A percentile compares a stretch with the other conserved stretches of the same genome.
phyloP scores from a whole-genome alignment of 37 sponge, comb jelly and placozoan species.

The Aplysina aerophoba region DNA sequence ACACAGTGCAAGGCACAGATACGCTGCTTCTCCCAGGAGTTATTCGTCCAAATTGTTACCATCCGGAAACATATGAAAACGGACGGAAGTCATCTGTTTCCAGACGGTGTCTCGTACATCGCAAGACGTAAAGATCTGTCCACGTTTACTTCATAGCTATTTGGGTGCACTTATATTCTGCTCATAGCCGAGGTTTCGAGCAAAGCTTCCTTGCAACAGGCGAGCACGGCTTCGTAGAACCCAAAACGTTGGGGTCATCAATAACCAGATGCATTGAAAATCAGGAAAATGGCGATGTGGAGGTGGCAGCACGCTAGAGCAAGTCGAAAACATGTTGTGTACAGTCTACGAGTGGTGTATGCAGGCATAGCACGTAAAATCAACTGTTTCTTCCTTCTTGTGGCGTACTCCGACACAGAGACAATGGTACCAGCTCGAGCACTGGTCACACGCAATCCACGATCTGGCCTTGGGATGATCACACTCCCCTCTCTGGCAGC shows the following conservation, averaged over 20 bases:
- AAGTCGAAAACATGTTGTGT: too few species aligned
- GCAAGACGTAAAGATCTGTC: constrained; percentile 15
- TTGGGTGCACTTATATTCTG: constrained; percentile 21
- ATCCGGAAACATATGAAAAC: constrained; percentile 26
- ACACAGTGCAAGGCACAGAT: constrained; percentile 7
- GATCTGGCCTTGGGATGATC: too few species aligned
- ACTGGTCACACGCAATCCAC: too few species aligned
- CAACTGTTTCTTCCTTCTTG: constrained; percentile 11
- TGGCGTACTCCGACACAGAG: too few species aligned
- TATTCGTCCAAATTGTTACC: background rate
- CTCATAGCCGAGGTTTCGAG: constrained; percentile 14
- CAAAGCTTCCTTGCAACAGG: constrained; percentile 4
- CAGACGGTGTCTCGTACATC: constrained; percentile 25
- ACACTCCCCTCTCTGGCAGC: too few species aligned
- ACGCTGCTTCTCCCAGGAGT: background rate
- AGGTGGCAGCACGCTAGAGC: background rate
- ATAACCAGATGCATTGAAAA: constrained; percentile 6
- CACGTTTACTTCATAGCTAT: constrained; percentile 1
- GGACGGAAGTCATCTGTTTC: constrained; percentile 17
- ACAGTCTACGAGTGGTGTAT: background rate
- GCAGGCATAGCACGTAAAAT: constrained; percentile 2
- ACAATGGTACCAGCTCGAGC: too few species aligned
- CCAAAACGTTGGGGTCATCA: constrained; percentile 13
- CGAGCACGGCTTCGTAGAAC: constrained; percentile 30
- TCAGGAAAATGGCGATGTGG: background rate